Conservation (phyloP, 2,797 vertebrate species). For the Octomys mimax region DNA sequence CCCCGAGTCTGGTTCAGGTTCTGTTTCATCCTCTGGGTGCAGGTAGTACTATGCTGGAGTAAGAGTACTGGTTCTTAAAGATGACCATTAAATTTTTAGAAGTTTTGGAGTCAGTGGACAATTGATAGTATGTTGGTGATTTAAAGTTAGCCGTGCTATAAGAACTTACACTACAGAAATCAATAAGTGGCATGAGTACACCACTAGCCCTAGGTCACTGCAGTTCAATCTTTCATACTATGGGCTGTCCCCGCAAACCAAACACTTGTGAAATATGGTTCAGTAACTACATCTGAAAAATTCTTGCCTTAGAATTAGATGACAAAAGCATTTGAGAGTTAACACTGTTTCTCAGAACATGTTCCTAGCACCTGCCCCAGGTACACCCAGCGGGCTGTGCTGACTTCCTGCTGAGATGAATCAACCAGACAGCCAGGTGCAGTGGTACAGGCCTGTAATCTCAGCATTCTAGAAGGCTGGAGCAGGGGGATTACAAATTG, state of each 20-base stretch:
- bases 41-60: background rate
- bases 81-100: background rate
- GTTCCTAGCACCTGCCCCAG: constrained; percentile 54
- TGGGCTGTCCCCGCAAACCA: background rate
- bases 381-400: constrained; percentile 44
- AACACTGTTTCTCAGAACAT: constrained; percentile 22
- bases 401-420: constrained; percentile 72
- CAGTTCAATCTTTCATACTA: background rate
- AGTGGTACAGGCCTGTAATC: background rate
- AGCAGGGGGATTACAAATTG: background rate
- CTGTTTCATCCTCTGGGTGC: background rate
- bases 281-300: background rate
- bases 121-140: background rate
- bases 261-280: background rate
- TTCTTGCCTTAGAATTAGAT: background rate
- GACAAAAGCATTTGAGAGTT: background rate
- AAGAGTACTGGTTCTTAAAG: constrained; percentile 24
- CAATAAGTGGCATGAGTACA: background rate
- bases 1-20: background rate
- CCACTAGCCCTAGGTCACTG: background rate
- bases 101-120: background rate
- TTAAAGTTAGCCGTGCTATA: constrained; percentile 23
- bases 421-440: constrained; percentile 14
- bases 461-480: background rate
- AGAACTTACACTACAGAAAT: background rate